Conservation (phyloP, 2,797 vertebrate genomes). For the Phyllotis vaccarum region DNA sequence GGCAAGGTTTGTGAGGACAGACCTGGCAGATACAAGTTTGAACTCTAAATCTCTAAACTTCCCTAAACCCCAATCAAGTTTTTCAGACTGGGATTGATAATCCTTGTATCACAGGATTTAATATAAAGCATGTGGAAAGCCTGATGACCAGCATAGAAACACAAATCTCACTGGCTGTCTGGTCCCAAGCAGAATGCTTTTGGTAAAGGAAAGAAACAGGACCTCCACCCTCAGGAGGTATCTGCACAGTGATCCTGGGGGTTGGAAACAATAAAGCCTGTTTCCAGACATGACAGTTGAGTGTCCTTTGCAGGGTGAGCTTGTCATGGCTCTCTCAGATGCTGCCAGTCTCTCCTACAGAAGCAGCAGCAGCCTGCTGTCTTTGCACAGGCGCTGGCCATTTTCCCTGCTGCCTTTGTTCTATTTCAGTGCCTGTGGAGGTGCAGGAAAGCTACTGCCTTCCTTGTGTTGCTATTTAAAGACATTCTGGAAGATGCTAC, state of each 20-base stretch:
- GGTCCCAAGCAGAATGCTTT: background rate
- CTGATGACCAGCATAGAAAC: background rate
- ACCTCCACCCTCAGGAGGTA: background rate
- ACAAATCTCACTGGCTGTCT: background rate
- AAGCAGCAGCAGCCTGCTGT: conserved; percentile 5
- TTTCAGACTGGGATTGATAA: background rate
- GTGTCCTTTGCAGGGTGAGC: background rate
- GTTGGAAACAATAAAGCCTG: background rate
- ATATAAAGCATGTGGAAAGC: background rate
- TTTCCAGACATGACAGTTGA: background rate
- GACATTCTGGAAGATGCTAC: conserved; percentile 57
- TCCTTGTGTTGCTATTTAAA: conserved; percentile 82
- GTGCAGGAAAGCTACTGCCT: conserved; percentile 72
- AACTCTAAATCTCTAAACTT: conserved; percentile 34
- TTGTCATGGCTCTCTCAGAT: background rate
- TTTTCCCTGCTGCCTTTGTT: conserved; percentile 80
- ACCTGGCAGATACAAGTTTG: background rate
- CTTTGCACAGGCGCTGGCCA: conserved; percentile 54
- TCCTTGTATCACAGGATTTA: background rate
- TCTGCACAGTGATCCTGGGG: background rate
- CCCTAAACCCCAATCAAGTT: background rate
- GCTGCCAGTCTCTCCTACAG: background rate
- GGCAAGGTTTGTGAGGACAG: conserved; percentile 21
- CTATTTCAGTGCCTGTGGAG: conserved; percentile 72
- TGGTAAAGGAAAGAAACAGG: background rate